These are phyloP conservation scores for Ceratoteleas bidentatus DNA, from an alignment of 1,140 invertebrate genomes.

Conservation along the genomic window DNA sequence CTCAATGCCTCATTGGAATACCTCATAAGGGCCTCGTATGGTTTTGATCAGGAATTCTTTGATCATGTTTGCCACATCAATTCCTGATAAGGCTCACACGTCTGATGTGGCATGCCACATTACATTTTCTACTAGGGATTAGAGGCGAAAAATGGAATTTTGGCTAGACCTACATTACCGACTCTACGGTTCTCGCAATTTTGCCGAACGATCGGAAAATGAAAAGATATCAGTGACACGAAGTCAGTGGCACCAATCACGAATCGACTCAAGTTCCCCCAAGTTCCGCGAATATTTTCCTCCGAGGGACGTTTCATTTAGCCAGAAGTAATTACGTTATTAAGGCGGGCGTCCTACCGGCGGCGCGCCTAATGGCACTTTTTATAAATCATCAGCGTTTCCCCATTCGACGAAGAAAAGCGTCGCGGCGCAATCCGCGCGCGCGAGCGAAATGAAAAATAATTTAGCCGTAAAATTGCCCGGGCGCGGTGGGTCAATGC, in stretches of 20 bases:
- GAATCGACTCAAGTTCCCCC: no score
- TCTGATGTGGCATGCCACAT: no score
- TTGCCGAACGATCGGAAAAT: no score
- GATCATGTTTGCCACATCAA: no score
- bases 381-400: conserved; percentile 47
- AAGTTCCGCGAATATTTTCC: conserved; percentile 42
- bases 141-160: background rate
- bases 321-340: conserved; percentile 40
- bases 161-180: background rate
- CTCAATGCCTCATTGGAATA: no score
- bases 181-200: no score
- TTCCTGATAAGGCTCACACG: no score
- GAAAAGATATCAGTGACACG: no score
- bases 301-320: conserved; percentile 28
- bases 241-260: no score
- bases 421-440: conserved; percentile 5
- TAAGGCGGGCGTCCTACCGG: conserved; percentile 36
- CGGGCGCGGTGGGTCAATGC: conserved; percentile 30
- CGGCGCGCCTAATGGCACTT: conserved; percentile 24
- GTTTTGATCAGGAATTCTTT: no score
- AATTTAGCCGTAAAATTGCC: conserved; percentile 40
- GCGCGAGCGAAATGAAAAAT: conserved; percentile 38
- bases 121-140: no score
- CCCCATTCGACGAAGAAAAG: conserved; percentile 1
- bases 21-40: no score